Evolutionary conservation across 92 coral and sea anemone genomes (phyloP).

Genomic region (Pocillopora grandis): DNA sequence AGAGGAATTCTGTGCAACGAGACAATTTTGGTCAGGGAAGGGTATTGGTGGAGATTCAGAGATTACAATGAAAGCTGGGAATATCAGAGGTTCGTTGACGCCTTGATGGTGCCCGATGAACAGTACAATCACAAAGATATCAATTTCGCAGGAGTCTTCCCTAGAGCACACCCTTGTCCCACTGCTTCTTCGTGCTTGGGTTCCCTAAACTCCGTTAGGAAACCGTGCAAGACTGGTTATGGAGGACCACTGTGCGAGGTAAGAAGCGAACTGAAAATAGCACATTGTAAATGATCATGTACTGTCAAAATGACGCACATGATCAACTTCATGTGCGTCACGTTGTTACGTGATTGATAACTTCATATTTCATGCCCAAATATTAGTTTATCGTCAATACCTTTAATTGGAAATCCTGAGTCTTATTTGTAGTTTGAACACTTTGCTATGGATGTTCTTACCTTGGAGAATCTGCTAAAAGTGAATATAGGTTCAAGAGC

Average conservation of each 20-base stretch:
- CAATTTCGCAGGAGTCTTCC: conserved; percentile 62
- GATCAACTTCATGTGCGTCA: too few species aligned
- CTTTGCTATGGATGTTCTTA: too few species aligned
- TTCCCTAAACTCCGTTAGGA: conserved; percentile 66
- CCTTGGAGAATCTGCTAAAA: too few species aligned
- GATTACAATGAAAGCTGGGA: conserved; percentile 67
- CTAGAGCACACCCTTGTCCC: conserved; percentile 81
- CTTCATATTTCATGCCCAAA: too few species aligned
- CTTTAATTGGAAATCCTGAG: too few species aligned
- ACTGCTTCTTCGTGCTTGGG: conserved; percentile 77
- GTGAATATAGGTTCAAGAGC: too few species aligned
- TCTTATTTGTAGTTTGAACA: too few species aligned
- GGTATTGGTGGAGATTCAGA: conserved; percentile 80
- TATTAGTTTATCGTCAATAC: too few species aligned
- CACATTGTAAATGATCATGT: too few species aligned
- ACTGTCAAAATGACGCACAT: too few species aligned
- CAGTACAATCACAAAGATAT: conserved; percentile 59
- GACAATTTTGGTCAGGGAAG: conserved; percentile 67
- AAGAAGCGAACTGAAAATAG: background rate
- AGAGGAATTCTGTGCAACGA: conserved; percentile 69
- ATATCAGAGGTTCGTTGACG: conserved; percentile 72
- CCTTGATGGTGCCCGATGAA: conserved; percentile 63
- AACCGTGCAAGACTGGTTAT: conserved; percentile 76
- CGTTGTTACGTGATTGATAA: too few species aligned
- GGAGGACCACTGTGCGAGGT: conserved; percentile 85